Percentiles rank a stretch among this genome's conserved stretches.
These are phyloP conservation scores for Maccullochella peelii DNA, from an alignment of 2,113 vertebrate species.

Conservation along the genomic window DNA sequence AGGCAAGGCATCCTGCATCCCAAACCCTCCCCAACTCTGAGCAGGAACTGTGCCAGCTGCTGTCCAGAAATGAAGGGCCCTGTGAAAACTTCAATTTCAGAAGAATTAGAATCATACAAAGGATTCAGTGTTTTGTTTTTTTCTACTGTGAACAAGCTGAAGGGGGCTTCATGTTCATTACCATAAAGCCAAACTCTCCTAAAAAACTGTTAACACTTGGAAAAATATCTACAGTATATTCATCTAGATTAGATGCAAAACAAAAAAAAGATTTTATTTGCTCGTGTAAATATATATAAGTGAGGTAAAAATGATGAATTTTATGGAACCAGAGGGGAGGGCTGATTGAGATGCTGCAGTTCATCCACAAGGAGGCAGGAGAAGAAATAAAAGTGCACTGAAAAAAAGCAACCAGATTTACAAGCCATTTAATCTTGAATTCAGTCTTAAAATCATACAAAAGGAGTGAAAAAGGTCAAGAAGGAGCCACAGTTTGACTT, in stretches of 20 bases:
- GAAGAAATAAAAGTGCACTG: conserved; percentile 41
- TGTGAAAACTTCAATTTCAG: not conserved
- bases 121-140: not conserved
- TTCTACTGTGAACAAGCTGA: conserved; percentile 5
- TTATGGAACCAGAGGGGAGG: conserved; percentile 9
- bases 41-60: not conserved
- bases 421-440: conserved; percentile 77
- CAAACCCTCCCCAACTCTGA: not conserved
- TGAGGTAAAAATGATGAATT: conserved; percentile 4
- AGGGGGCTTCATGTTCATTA: not conserved
- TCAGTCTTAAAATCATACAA: conserved; percentile 74
- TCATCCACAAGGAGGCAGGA: conserved; percentile 31
- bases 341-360: conserved; percentile 30
- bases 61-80: conserved; percentile 4
- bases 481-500: conserved; percentile 36
- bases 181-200: conserved; percentile 34
- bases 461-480: conserved; percentile 61
- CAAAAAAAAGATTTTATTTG: not conserved
- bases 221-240: conserved; percentile 63
- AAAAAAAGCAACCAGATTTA: conserved; percentile 48
- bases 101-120: conserved; percentile 40
- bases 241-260: conserved; percentile 26
- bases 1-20: not conserved
- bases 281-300: conserved; percentile 34
- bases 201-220: conserved; percentile 49